A percentile compares a stretch with the other conserved stretches of the same genome.
These are phyloP conservation scores for Aphaenogaster floridana DNA, from an alignment of 1,140 invertebrate species.

Conservation along the genomic window DNA sequence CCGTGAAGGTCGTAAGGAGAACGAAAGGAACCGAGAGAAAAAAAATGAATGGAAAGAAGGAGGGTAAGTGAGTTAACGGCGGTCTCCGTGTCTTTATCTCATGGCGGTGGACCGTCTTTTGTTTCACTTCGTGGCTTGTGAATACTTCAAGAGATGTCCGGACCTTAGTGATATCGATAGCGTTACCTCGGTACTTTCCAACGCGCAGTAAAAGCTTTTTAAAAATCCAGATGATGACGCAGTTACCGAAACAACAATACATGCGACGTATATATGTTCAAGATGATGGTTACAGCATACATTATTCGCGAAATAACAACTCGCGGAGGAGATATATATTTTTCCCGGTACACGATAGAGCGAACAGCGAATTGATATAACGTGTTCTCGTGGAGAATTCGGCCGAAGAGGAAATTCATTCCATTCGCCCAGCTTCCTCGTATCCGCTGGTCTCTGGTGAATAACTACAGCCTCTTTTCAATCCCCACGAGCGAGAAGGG, in stretches of 20 bases:
- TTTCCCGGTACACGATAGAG: not conserved
- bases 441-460: constrained; percentile 69
- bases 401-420: constrained; percentile 66
- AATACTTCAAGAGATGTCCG: constrained; percentile 70
- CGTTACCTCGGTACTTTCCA: constrained; percentile 32
- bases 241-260: constrained; percentile 16
- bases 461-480: constrained; percentile 76
- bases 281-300: not conserved
- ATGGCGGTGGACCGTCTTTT: constrained; percentile 67
- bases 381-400: constrained; percentile 35
- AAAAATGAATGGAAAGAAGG: constrained; percentile 36
- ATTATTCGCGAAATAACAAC: not conserved
- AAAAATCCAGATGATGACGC: constrained; percentile 12
- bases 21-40: constrained; percentile 59
- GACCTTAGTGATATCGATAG: constrained; percentile 61
- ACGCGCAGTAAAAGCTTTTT: constrained; percentile 7
- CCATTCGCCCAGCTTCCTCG: constrained; percentile 20
- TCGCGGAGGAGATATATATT: constrained; percentile 51
- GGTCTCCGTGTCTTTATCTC: constrained; percentile 73
- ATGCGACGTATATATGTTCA: not conserved
- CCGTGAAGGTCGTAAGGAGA: constrained; percentile 51
- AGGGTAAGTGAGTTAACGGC: constrained; percentile 67
- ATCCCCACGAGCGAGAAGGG: constrained; percentile 66
- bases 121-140: constrained; percentile 73
- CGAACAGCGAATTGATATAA: constrained; percentile 69